Evolutionary conservation across 2,113 vertebrate genomes (phyloP), one percentile per base, ranked within the genome.

Genomic region (Gobio gobio): DNA sequence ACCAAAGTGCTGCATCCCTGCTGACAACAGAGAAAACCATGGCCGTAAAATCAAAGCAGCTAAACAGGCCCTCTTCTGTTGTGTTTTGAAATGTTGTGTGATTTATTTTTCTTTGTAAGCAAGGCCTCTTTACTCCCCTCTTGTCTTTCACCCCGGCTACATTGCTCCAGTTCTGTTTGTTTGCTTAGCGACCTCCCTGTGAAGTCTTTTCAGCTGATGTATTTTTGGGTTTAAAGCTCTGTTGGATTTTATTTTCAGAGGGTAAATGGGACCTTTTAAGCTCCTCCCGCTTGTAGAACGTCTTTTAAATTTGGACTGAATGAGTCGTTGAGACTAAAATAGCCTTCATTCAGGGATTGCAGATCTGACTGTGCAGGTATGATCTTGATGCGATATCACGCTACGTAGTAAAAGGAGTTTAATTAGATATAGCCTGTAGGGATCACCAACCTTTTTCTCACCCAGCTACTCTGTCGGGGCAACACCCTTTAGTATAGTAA

Each of bases 191-290:
- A 40, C 10, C 12, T 76, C 81, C 76, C 58, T 61, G 61, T 51
- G 51, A 68, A 33, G 43, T 82, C 59, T 88, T 88, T 91, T 91
- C 88, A 91, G 90, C 83, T 92, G 91, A 73, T 84, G 78, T 87
- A 83, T 86, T 70, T 76, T 66, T 10, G 79, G 36, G 18, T 84
- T 72, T 84, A 36, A 51, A 73, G 82, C 63, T 40, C 77, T 51
- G 47, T 85, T 79, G 33, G 24, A 80, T 75, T 82, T 63, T 89
- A 83, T 87, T 87, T 87, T 83, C 22, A 73, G 59, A 80, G 47
- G 58, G 58, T 78, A 59, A 33, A 73, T 68, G 43, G 24, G 36
- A 56, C 43, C 56, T 83, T 86, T 86, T 89, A 66, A 87, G 82
- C 76, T 76, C 40, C 70, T 88, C 47, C 85, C n/a, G 18, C 16